A percentile compares a stretch with the other conserved stretches of the same genome.
phyloP scores from a whole-genome alignment of 2,888 invertebrate species.

The Tridacna crocea region DNA sequence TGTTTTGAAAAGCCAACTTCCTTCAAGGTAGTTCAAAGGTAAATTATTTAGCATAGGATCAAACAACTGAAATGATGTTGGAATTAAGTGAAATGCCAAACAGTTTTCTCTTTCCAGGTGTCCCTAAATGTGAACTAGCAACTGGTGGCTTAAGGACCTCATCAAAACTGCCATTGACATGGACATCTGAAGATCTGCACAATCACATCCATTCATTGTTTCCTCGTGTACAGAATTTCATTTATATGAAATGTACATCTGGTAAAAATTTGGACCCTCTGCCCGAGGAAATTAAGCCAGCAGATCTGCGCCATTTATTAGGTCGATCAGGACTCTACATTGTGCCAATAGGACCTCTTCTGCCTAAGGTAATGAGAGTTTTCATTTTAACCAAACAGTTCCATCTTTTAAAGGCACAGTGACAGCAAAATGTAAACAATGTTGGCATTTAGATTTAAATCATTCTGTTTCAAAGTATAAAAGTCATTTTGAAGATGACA shows the following conservation, averaged over 20 bases:
- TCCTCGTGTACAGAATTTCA: slow-evolving; percentile 51
- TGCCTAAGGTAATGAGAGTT: slow-evolving; percentile 50
- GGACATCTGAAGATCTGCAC: slow-evolving; percentile 53
- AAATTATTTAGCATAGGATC: no score
- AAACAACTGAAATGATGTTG: no score
- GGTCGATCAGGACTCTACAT: slow-evolving; percentile 60
- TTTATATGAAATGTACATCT: slow-evolving; percentile 61
- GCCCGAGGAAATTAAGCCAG: slow-evolving; percentile 57
- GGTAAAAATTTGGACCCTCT: slow-evolving; percentile 58
- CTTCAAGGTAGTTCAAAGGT: background rate
- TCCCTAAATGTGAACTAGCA: slow-evolving; percentile 55
- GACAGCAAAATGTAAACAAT: no score
- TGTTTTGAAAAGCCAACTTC: background rate
- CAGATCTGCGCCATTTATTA: slow-evolving; percentile 51
- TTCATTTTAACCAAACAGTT: background rate
- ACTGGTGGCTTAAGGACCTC: slow-evolving; percentile 56
- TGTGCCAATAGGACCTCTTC: slow-evolving; percentile 50
- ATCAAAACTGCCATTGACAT: slow-evolving; percentile 59
- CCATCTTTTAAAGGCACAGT: background rate
- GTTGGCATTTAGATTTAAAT: no score
- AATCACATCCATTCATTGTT: slow-evolving; percentile 49
- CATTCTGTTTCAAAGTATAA: no score
- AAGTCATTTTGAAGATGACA: no score
- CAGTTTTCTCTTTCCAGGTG: slow-evolving; percentile 33
- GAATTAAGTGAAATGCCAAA: no score